Evolutionary conservation across 2,797 vertebrate genomes (phyloP).

Genomic region (Trachurus trachurus): DNA sequence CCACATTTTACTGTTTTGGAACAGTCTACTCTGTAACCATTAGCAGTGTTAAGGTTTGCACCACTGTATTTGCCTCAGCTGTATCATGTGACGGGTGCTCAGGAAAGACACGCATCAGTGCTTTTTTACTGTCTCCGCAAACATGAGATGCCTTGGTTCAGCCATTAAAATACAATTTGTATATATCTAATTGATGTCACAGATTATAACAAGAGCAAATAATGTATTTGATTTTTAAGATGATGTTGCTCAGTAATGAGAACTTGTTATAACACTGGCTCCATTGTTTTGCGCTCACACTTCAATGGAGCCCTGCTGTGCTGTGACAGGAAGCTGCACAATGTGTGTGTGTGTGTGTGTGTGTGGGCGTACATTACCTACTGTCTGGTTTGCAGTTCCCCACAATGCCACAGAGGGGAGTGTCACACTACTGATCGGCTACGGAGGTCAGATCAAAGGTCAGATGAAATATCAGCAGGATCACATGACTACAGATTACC

Average conservation of each 20-base stretch:
- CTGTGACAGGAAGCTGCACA: not conserved
- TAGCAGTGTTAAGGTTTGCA: too few relatives aligned
- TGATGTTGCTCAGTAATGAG: not conserved
- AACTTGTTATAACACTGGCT: not conserved
- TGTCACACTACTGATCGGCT: not conserved
- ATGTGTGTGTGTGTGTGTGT: not conserved
- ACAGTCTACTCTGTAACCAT: too few relatives aligned
- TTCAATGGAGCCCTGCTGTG: not conserved
- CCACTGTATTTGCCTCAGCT: too few relatives aligned
- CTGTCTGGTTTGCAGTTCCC: not conserved
- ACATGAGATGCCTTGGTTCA: not conserved
- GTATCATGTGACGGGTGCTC: too few relatives aligned
- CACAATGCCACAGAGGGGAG: conserved; percentile 5
- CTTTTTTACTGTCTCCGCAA: not conserved
- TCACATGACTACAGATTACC: conserved; percentile 32
- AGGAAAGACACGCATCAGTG: too few relatives aligned
- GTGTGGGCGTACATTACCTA: not conserved
- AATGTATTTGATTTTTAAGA: not conserved
- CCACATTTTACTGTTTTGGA: too few relatives aligned
- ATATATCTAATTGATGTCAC: not conserved
- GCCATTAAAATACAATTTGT: not conserved
- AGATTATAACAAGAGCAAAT: not conserved
- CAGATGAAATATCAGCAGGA: not conserved
- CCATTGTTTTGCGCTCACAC: too few relatives aligned
- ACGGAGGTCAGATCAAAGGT: conserved; percentile 12